phyloP scores from a whole-genome alignment of 2,888 invertebrate species.

The Acanthococcus lagerstroemiae region DNA sequence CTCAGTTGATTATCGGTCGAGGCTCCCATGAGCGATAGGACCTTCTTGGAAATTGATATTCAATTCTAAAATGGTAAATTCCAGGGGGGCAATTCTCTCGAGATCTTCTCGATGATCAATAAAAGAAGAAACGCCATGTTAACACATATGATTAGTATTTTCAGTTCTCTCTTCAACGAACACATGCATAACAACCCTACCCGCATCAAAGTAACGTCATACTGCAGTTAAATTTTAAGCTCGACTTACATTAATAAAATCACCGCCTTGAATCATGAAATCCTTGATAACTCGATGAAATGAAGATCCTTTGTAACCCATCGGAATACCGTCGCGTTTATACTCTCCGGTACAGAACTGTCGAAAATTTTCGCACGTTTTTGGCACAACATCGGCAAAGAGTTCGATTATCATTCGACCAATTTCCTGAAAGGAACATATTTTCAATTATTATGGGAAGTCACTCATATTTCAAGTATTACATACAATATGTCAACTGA shows the following conservation, averaged over 20 bases:
- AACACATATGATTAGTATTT: neutral
- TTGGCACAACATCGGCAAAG: slow-evolving; percentile 92
- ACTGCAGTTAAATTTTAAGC: too few species aligned
- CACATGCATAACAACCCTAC: neutral
- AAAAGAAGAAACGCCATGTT: too few species aligned
- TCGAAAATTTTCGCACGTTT: slow-evolving; percentile 93
- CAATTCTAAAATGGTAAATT: too few species aligned
- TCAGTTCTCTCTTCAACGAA: neutral
- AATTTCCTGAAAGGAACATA: slow-evolving; percentile 61
- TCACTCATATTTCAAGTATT: neutral
- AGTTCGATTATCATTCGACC: slow-evolving; percentile 96
- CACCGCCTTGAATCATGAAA: slow-evolving; percentile 99
- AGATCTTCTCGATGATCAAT: too few species aligned
- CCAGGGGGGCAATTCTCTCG: too few species aligned
- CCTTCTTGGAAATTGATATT: too few species aligned
- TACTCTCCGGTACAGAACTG: slow-evolving; percentile 99
- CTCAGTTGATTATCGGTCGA: too few species aligned
- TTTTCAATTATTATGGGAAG: neutral
- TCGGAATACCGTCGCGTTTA: slow-evolving; percentile 86
- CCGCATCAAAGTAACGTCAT: neutral
- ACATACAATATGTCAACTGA: slow-evolving; percentile 1
- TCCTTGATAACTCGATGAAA: slow-evolving; percentile 99
- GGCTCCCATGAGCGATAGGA: too few species aligned
- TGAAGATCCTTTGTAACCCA: slow-evolving; percentile 90
- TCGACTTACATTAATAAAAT: slow-evolving; percentile 81